phyloP scores from a whole-genome alignment of 1,140 invertebrate species.

The Ooceraea biroi region DNA sequence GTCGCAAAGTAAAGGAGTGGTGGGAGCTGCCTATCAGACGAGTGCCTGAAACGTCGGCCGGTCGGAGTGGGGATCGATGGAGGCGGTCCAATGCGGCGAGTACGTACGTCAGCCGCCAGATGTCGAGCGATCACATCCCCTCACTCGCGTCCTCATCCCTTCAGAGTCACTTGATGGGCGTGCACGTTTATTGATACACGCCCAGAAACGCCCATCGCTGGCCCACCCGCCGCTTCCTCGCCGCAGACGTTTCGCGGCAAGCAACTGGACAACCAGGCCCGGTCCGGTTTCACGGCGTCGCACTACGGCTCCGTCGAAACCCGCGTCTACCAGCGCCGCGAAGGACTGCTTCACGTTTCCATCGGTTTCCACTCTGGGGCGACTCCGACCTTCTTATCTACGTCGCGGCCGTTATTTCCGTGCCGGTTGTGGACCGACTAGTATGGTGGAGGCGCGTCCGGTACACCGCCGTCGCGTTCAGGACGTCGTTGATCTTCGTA shows the following conservation, averaged over 20 bases:
- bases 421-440: constrained; percentile 2
- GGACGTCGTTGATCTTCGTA: constrained; percentile 19
- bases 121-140: constrained; percentile 63
- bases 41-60: constrained; percentile 19
- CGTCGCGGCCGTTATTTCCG: constrained; percentile 18
- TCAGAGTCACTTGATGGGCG: constrained; percentile 64
- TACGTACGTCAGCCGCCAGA: constrained; percentile 62
- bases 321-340: constrained; percentile 74
- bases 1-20: constrained; percentile 1
- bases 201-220: constrained; percentile 83
- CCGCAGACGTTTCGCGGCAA: constrained; percentile 85
- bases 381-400: constrained; percentile 32
- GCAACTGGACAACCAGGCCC: constrained; percentile 84
- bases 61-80: constrained; percentile 16
- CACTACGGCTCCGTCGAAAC: constrained; percentile 81
- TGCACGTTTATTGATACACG: constrained; percentile 57
- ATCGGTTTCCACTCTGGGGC: constrained; percentile 14
- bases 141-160: constrained; percentile 49
- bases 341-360: constrained; percentile 64
- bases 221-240: constrained; percentile 79
- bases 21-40: constrained; percentile 14
- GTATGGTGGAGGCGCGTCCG: neutral
- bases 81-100: constrained; percentile 54
- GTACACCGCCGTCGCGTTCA: neutral
- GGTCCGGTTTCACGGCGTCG: constrained; percentile 73